Conservation (phyloP, 2,888 invertebrate species). For the Andrena trimmerana region DNA sequence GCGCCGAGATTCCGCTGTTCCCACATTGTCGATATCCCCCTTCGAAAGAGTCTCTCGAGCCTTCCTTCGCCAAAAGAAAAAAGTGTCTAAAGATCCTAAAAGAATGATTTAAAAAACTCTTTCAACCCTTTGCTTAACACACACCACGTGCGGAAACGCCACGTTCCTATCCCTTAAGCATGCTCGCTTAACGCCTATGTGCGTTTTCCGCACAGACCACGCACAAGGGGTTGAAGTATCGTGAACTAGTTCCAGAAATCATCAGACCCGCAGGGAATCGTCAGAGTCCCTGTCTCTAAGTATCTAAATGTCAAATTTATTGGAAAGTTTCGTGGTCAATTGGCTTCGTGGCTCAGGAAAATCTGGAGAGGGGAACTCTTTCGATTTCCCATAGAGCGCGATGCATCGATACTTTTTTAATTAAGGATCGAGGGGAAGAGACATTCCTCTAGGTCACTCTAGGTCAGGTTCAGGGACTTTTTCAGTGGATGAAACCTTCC, state of each 20-base stretch:
- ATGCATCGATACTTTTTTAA: slow-evolving; percentile 35
- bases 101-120: neutral
- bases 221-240: no score
- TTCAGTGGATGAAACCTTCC: neutral
- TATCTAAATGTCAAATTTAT: no score
- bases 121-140: neutral
- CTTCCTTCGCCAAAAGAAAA: neutral
- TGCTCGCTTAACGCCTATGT: no score
- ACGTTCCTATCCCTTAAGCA: no score
- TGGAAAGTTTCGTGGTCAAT: neutral
- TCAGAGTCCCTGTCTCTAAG: no score
- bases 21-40: neutral
- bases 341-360: neutral
- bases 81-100: no score
- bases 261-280: no score
- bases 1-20: slow-evolving; percentile 33
- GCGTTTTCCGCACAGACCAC: no score
- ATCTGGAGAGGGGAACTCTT: slow-evolving; percentile 5
- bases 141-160: no score
- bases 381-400: slow-evolving; percentile 36
- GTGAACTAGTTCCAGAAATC: no score
- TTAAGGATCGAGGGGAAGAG: neutral
- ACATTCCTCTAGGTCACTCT: slow-evolving; percentile 12
- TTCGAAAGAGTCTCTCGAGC: neutral
- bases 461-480: neutral